Evolutionary conservation across 2,888 invertebrate species (phyloP).

Genomic region (Sarcophaga rosellei): DNA sequence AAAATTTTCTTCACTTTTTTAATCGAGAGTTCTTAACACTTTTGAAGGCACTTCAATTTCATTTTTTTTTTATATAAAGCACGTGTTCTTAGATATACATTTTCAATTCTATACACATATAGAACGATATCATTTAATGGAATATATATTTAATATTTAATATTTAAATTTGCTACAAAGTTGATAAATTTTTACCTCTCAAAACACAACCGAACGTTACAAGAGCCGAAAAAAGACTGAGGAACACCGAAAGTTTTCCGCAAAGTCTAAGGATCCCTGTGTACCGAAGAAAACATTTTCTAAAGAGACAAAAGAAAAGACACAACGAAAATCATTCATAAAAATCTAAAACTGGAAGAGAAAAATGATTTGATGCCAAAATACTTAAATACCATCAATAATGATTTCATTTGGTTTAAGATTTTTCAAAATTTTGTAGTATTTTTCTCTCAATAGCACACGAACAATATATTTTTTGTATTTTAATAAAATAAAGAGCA

Average conservation of each 20-base stretch:
- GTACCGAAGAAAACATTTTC: neutral
- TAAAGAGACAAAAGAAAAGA: neutral
- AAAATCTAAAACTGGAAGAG: slow-evolving; percentile 34
- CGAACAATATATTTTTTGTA: neutral
- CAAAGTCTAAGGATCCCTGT: slow-evolving; percentile 55
- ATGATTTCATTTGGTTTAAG: slow-evolving; percentile 30
- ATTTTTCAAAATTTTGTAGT: slow-evolving; percentile 6
- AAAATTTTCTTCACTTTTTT: neutral
- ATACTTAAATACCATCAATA: slow-evolving; percentile 32
- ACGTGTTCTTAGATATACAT: neutral
- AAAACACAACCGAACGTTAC: slow-evolving; percentile 61
- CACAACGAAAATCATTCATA: slow-evolving; percentile 50
- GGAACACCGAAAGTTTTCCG: slow-evolving; percentile 31
- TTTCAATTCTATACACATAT: no score
- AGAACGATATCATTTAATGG: neutral
- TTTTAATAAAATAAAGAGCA: neutral
- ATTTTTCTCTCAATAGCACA: slow-evolving; percentile 8
- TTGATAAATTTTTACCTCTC: slow-evolving; percentile 49
- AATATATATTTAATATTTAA: neutral
- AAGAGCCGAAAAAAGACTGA: slow-evolving; percentile 66
- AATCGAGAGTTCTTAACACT: neutral
- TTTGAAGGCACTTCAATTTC: neutral
- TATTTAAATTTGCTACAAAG: no score
- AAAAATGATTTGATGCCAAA: slow-evolving; percentile 50
- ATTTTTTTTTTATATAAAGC: neutral